Base-by-base conservation (phyloP, 2,888 invertebrate genomes). In the Willowsia nigromaculata region DNA sequence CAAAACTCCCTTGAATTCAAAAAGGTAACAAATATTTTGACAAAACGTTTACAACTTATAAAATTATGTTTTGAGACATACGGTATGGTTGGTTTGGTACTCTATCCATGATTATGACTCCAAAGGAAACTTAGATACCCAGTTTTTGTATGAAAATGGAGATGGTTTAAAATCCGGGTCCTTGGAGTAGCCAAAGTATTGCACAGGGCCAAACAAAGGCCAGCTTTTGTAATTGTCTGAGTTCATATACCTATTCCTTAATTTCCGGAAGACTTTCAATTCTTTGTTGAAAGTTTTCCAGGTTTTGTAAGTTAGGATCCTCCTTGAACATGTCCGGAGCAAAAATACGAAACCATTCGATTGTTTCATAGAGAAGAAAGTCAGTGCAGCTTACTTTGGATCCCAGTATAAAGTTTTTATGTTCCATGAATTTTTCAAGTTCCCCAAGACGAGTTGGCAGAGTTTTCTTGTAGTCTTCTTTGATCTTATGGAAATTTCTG, bases 391-490 rank as follows among this genome's bases (percentile, higher is more conserved):
- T 88, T 0, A 88, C 0, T 80, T 88, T 88, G 1, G 84, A 50
- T 15, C 84, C 88, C 6, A 88, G 56, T 30, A 88, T 78, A 25
- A 88, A 88, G 13, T 65, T 68, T n/a, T 88, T 84, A 22, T 78
- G 78, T 68, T 88, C 84, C 78, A 88, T 40, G 43, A 84, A 88
- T 43, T 76, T 83, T 30, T 78, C 88, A 9, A 84, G 30, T 43
- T 83, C 84, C 1, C 40, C 40, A 18, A 88, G 56, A 27, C 84
- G 83, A 5, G 0, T 50, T 2, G 88, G 88, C 7, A 88, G 18
- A 11, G 88, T 84, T 22, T 84, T 84, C 56, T 88, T 88, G 30
- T 84, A 88, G 25, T 88, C 88, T 1, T 88, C 88, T n/a, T 88
- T 83, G 11, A 88, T 68, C 33, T 65, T 25, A 53, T 83, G 88